Evolutionary conservation across 2,888 invertebrate genomes (phyloP).

Genomic region (Plebejus argus): DNA sequence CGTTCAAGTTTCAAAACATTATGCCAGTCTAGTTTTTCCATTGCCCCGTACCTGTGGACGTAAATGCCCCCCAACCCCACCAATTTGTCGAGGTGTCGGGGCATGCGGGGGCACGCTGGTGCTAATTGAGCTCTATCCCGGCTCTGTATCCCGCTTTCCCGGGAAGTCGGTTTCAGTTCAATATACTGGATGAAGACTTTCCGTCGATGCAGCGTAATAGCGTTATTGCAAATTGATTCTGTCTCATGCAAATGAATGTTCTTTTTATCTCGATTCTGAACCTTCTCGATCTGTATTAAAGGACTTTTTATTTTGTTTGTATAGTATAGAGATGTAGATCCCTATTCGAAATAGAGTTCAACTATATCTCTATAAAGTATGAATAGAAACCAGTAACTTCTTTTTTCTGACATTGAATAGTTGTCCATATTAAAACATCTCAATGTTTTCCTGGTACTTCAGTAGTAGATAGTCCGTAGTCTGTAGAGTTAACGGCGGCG

Average conservation of each 20-base stretch:
- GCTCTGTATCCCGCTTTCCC: not conserved
- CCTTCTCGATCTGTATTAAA: not conserved
- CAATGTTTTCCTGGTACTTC: no score
- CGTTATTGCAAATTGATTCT: constrained; percentile 19
- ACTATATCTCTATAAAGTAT: not conserved
- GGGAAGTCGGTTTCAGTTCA: constrained; percentile 6
- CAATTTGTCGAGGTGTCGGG: constrained; percentile 2
- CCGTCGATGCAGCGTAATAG: constrained; percentile 8
- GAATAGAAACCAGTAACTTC: no score
- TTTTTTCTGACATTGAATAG: no score
- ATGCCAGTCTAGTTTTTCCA: not conserved
- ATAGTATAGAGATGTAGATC: not conserved
- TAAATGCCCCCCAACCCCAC: constrained; percentile 6
- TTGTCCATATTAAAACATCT: no score
- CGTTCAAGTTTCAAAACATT: not conserved
- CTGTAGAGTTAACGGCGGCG: not conserved
- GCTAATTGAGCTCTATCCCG: constrained; percentile 28
- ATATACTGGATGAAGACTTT: not conserved
- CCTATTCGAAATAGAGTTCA: not conserved
- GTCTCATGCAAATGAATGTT: constrained; percentile 3
- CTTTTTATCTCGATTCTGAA: constrained; percentile 1
- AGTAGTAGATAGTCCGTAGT: not conserved
- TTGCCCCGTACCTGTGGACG: not conserved
- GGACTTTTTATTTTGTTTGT: not conserved
- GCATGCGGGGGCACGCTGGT: not conserved